Base-by-base conservation (phyloP, 2,888 invertebrate genomes). In the Pelosia muscerda region DNA sequence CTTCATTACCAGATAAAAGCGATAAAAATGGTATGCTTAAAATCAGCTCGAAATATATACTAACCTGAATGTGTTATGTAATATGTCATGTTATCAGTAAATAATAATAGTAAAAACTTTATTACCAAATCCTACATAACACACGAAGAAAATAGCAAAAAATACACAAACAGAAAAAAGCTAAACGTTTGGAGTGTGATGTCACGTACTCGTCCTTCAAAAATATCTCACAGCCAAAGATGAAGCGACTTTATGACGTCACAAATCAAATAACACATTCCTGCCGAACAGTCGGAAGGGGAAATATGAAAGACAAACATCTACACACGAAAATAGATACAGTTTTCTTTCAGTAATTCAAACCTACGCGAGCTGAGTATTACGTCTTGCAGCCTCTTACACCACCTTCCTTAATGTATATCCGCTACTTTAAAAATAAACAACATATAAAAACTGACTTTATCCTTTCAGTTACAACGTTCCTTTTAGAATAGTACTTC, bases 241-340 rank as follows among this genome's bases (percentile, higher is more conserved):
- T 60, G 58, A 75, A 67, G 60, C 62, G 28, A 31, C 58, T 78
- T 71, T 81, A 76, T 81, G 79, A 75, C 75, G 74, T 74, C 72
- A 76, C 79, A 77, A 81, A 82, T 81, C 79, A 83, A 84, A 84
- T 82, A 78, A 79, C 65, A 73, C 70, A 78, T 77, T 75, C 74
- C 72, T 31, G 65, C 69, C 75, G 76, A 81, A 83, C 78, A 79
- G 73, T 78, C 64, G 66, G 75, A 68, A 74, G 54, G 67, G 66
- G 68, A 77, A 83, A 81, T 83, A 83, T 83, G 76, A 69, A 78
- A 77, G 68, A 73, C 79, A 78, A 78, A 80, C 76, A 75, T 63
- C 26, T 60, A 72, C 65, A 65, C 61, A 71, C 62, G 64, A 68
- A 65, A 68, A 66, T 72, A 72, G 78, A 78, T 79, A 80, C 71